A percentile compares a stretch with the other conserved stretches of the same genome.
Evolutionary conservation across 2,113 vertebrate genomes (phyloP).

Genomic region (Nesoenas mayeri): DNA sequence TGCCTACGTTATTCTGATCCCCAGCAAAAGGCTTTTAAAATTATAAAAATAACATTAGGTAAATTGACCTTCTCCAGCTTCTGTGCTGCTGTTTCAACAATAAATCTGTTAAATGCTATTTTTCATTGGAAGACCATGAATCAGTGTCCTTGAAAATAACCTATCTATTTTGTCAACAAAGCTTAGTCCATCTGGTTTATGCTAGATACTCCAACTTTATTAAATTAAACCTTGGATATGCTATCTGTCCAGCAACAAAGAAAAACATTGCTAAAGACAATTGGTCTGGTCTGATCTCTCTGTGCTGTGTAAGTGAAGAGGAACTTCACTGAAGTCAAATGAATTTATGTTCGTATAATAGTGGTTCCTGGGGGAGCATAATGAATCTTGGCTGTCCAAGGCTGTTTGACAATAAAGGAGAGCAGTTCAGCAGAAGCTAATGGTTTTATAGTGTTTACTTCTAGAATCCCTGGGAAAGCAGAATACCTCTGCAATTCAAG

Average conservation of each 20-base stretch:
- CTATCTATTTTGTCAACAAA: conserved; percentile 1
- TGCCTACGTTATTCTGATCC: background rate
- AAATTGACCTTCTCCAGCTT: background rate
- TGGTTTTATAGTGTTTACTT: background rate
- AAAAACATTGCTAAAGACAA: conserved; percentile 19
- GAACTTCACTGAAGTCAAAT: background rate
- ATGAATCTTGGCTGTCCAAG: background rate
- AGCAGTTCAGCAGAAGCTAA: background rate
- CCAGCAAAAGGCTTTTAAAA: background rate
- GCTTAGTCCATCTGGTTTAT: background rate
- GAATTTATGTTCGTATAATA: background rate
- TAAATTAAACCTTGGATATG: conserved; percentile 15
- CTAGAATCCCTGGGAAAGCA: background rate
- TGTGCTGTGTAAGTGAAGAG: background rate
- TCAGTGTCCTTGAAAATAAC: conserved; percentile 33
- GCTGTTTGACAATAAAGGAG: background rate
- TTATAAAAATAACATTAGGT: background rate
- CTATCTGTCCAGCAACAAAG: conserved; percentile 5
- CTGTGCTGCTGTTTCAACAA: background rate
- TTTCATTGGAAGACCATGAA: background rate
- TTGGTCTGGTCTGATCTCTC: background rate
- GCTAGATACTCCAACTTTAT: background rate
- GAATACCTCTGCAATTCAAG: background rate
- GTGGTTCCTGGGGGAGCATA: background rate
- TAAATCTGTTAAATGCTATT: background rate